Percentiles rank a stretch among this genome's conserved stretches.
Evolutionary conservation across 2,113 vertebrate species (phyloP).

Genomic region (Mystacornis crossleyi): DNA sequence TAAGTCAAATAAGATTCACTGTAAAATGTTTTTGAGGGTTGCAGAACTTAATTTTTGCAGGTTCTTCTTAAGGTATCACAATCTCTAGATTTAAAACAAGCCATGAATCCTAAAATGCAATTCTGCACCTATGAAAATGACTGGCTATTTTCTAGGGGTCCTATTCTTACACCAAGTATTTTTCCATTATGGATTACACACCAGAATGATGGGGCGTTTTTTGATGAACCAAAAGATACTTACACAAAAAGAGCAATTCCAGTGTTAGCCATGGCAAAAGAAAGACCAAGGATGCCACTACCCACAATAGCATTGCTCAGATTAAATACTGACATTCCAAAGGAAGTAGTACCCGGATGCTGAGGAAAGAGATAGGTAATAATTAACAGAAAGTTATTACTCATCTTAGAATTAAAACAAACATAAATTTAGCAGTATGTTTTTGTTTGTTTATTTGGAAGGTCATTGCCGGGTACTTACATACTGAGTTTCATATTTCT

Average conservation of each 20-base stretch:
- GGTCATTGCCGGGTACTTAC: constrained; percentile 77
- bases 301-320: constrained; percentile 99
- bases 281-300: constrained; percentile 96
- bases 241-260: constrained; percentile 98
- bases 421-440: background rate
- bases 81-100: background rate
- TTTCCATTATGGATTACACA: background rate
- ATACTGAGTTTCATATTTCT: constrained; percentile 95
- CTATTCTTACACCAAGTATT: background rate
- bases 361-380: constrained; percentile 65
- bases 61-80: background rate
- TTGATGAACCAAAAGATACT: constrained; percentile 75
- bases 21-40: background rate
- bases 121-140: background rate
- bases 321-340: constrained; percentile 99
- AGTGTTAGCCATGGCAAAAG: constrained; percentile 99
- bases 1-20: background rate
- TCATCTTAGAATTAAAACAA: constrained; percentile 30
- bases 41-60: background rate
- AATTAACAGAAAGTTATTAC: constrained; percentile 23
- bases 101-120: background rate
- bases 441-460: background rate
- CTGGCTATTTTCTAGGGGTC: background rate
- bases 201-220: background rate
- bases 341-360: constrained; percentile 93